Evolutionary conservation across 2,113 vertebrate genomes (phyloP).

Genomic region (Indicator maculatus): DNA sequence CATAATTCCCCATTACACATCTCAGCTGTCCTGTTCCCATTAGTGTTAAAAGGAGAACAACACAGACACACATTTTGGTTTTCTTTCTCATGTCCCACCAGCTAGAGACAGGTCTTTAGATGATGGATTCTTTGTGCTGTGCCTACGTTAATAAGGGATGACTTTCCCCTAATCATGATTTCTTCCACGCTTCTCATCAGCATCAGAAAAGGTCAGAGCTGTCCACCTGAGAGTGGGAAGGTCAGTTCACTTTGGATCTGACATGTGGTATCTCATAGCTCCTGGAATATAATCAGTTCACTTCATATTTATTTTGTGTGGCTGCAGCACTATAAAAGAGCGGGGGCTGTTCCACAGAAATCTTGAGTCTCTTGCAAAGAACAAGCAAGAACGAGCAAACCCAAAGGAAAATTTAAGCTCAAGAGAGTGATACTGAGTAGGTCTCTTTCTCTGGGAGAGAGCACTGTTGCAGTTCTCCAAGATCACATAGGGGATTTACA

Average conservation of each 20-base stretch:
- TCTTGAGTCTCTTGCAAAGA: constrained; percentile 17
- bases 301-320: constrained; percentile 51
- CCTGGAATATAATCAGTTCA: constrained; percentile 36
- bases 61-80: neutral
- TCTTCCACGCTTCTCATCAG: constrained; percentile 36
- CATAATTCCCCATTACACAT: neutral
- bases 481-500: neutral
- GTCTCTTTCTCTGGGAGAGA: neutral
- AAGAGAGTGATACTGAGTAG: neutral
- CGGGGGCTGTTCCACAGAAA: neutral
- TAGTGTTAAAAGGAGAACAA: constrained; percentile 20
- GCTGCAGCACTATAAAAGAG: constrained; percentile 1
- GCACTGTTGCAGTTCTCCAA: neutral
- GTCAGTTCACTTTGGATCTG: constrained; percentile 57
- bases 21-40: constrained; percentile 21
- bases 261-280: constrained; percentile 26
- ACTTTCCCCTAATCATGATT: constrained; percentile 29
- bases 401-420: constrained; percentile 28
- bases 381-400: neutral
- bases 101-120: neutral
- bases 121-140: constrained; percentile 26
- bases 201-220: constrained; percentile 56
- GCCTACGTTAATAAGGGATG: neutral
- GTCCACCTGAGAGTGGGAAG: constrained; percentile 55
- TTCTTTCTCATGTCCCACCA: neutral